phyloP scores from a whole-genome alignment of 2,797 vertebrate species.

The Manis pentadactyla region DNA sequence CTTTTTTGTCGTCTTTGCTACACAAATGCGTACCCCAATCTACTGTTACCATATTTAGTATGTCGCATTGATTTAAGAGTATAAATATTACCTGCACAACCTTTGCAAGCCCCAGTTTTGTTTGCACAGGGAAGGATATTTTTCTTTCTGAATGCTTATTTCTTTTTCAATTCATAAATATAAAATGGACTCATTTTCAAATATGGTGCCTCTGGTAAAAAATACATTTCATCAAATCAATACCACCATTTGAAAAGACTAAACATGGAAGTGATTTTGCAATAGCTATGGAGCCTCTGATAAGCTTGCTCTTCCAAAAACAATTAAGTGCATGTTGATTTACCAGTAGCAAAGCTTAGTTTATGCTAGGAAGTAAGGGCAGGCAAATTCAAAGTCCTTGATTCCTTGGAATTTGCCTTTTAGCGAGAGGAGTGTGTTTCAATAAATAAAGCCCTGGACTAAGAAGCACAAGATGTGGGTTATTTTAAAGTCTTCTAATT shows the following conservation, averaged over 20 bases:
- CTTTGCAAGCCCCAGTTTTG: not conserved
- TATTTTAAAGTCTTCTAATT: constrained; percentile 22
- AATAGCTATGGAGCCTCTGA: not conserved
- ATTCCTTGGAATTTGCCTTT: constrained; percentile 3
- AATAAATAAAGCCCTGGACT: not conserved
- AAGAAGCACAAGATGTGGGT: not conserved
- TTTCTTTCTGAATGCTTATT: not conserved
- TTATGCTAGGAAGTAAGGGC: not conserved
- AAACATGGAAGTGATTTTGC: not conserved
- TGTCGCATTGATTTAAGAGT: not conserved
- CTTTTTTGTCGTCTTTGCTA: not conserved
- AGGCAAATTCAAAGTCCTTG: not conserved
- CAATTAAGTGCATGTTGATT: not conserved
- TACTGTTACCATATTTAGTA: not conserved
- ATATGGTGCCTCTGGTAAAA: not conserved
- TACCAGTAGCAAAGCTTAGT: not conserved
- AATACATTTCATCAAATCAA: not conserved
- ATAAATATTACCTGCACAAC: not conserved
- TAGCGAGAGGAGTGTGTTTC: not conserved
- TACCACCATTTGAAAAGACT: constrained; percentile 29
- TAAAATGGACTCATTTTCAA: constrained; percentile 51
- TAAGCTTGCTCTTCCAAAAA: not conserved
- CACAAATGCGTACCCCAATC: not conserved
- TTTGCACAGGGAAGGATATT: not conserved
- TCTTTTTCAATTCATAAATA: constrained; percentile 25